Conservation (phyloP, 2,888 invertebrate genomes). For the Deladenus siricidicola region DNA sequence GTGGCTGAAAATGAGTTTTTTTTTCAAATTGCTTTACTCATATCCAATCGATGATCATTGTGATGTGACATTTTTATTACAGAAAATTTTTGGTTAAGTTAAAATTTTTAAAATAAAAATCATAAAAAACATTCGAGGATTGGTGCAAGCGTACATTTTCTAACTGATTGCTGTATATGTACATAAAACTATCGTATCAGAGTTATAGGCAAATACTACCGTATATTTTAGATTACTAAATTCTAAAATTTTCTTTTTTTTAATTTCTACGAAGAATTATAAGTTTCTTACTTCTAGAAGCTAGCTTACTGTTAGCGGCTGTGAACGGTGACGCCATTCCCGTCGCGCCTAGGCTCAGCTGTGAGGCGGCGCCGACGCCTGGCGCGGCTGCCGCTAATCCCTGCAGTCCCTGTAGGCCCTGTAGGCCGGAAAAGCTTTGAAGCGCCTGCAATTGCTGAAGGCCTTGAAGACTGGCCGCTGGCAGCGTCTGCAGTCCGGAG, state of each 20-base stretch:
- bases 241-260: too few relatives aligned
- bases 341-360: neutral
- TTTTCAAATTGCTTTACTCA: neutral
- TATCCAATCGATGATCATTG: neutral
- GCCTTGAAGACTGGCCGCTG: conserved; percentile 1
- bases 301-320: neutral
- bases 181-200: too few relatives aligned
- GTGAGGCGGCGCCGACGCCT: neutral
- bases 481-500: neutral
- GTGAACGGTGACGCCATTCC: neutral
- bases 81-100: neutral
- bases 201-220: too few relatives aligned
- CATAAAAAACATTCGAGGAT: neutral
- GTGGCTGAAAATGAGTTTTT: conserved; percentile 10
- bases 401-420: conserved; percentile 4
- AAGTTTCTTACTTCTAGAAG: neutral
- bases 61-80: too few relatives aligned
- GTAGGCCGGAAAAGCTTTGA: neutral
- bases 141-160: too few relatives aligned
- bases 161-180: too few relatives aligned
- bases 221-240: too few relatives aligned
- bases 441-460: conserved; percentile 2
- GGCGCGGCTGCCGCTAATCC: neutral
- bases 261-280: neutral
- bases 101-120: neutral